Percentiles rank a stretch among this genome's conserved stretches.
These are phyloP conservation scores for Cisticola juncidis DNA, from an alignment of 2,113 vertebrate genomes.

Conservation along the genomic window DNA sequence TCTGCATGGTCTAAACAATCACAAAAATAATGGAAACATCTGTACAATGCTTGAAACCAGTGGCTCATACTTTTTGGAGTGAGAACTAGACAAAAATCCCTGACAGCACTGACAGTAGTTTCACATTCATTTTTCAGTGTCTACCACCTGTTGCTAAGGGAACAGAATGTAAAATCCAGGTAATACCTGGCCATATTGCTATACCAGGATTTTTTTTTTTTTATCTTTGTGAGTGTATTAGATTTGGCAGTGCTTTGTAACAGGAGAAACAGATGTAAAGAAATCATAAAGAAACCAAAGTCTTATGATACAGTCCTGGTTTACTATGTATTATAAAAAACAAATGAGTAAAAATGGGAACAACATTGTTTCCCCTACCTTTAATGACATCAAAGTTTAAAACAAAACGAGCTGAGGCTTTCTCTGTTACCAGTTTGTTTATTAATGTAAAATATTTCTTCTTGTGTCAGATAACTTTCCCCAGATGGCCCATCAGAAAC, in stretches of 20 bases:
- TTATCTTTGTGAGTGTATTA: not conserved
- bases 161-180: conserved; percentile 29
- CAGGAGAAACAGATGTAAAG: not conserved
- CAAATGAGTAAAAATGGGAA: not conserved
- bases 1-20: not conserved
- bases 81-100: not conserved
- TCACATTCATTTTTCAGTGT: conserved; percentile 1
- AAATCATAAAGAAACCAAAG: not conserved
- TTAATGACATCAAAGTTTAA: not conserved
- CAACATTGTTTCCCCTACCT: not conserved
- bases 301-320: not conserved
- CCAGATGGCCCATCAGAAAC: conserved; percentile 99
- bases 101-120: not conserved
- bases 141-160: conserved; percentile 37
- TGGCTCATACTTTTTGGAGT: not conserved
- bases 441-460: conserved; percentile 76
- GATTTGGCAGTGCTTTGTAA: not conserved
- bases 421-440: conserved; percentile 54
- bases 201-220: not conserved
- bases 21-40: not conserved
- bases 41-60: not conserved
- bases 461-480: conserved; percentile 95
- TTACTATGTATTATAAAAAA: not conserved
- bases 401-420: not conserved
- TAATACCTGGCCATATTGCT: not conserved